Percentiles rank a stretch among this genome's conserved stretches.
phyloP scores from a whole-genome alignment of 2,113 vertebrate species.

The Telmatochromis sp. region DNA sequence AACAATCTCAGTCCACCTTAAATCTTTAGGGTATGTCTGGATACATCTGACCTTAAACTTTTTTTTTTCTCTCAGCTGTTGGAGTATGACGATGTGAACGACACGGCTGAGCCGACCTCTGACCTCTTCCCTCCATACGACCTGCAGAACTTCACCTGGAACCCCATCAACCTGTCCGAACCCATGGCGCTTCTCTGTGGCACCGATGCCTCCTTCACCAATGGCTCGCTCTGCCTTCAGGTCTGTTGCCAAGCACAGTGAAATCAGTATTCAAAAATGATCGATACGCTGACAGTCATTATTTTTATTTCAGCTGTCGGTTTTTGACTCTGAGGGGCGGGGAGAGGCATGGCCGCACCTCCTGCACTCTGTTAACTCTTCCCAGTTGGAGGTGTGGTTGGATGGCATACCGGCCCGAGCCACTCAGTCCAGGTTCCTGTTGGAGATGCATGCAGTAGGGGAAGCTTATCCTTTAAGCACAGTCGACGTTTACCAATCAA shows the following conservation, averaged over 20 bases:
- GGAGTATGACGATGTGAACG: slow-evolving; percentile 73
- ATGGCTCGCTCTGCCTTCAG: slow-evolving; percentile 31
- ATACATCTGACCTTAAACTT: neutral
- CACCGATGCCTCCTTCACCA: accelerated
- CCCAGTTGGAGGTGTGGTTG: slow-evolving; percentile 77
- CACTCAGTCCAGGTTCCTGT: slow-evolving; percentile 69
- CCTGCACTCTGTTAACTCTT: slow-evolving; percentile 79
- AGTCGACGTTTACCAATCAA: slow-evolving; percentile 60
- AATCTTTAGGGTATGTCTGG: neutral
- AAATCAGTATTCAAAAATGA: neutral
- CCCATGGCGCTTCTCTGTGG: slow-evolving; percentile 11
- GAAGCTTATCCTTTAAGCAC: neutral
- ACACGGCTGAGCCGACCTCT: neutral
- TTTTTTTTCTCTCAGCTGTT: slow-evolving; percentile 67
- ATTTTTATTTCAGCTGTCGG: slow-evolving; percentile 69
- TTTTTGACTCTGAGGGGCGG: slow-evolving; percentile 67
- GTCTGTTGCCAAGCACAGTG: neutral
- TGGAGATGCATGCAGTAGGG: slow-evolving; percentile 77
- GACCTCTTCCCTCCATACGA: slow-evolving; percentile 71
- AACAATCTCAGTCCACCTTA: neutral
- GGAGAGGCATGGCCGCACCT: slow-evolving; percentile 73
- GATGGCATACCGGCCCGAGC: slow-evolving; percentile 52
- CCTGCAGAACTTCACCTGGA: slow-evolving; percentile 76
- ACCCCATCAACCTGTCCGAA: slow-evolving; percentile 58
- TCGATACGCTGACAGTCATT: neutral